Percentiles rank a stretch among this genome's conserved stretches.
These are phyloP conservation scores for Marcusenius ussheri DNA, from an alignment of 2,113 vertebrate genomes.

Conservation along the genomic window DNA sequence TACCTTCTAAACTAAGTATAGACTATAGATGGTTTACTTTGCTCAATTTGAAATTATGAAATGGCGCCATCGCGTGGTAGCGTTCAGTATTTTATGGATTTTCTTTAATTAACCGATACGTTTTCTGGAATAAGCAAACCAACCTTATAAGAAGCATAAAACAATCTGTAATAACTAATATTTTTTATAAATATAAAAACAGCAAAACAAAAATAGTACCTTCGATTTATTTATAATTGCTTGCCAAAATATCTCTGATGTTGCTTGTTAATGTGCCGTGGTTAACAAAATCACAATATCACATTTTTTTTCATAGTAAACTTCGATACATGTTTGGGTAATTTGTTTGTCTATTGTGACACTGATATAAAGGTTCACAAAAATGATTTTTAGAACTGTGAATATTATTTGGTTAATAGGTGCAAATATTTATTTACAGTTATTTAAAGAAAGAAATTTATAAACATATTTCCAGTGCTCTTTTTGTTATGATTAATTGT, in stretches of 20 bases:
- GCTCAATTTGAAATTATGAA: not conserved
- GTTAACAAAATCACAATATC: not conserved
- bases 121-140: not conserved
- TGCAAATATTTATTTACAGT: not conserved
- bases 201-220: not conserved
- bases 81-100: not conserved
- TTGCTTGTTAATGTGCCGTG: not conserved
- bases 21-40: not conserved
- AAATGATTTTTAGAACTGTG: not conserved
- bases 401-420: not conserved
- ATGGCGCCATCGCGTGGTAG: conserved; percentile 11
- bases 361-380: not conserved
- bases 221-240: not conserved
- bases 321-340: not conserved
- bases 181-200: not conserved
- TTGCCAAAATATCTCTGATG: not conserved
- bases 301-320: not conserved
- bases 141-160: not conserved
- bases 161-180: not conserved
- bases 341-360: not conserved
- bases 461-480: not conserved
- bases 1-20: not conserved
- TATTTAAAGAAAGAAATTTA: not conserved
- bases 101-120: not conserved
- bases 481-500: not conserved